Base-by-base conservation (phyloP, 2,888 invertebrate species). In the Ormyrus thymus region DNA sequence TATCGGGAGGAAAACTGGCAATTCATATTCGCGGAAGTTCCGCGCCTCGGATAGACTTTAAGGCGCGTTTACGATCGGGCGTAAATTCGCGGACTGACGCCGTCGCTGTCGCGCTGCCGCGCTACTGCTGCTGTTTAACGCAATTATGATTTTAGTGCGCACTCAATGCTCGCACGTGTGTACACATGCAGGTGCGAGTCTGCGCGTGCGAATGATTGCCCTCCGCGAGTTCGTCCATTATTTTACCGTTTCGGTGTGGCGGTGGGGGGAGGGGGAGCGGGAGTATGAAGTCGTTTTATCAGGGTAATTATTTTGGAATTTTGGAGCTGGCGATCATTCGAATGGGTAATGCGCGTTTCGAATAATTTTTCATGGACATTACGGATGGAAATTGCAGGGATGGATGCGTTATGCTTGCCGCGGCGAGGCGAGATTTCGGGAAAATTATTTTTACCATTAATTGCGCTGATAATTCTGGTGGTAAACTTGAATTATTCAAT, bases 41-140 rank as follows among this genome's bases (percentile, higher is more conserved):
- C 51, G 59, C 10, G 61, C 11, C 45, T 43, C n/a, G 13, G 13
- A n/a, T 43, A 53, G 66, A 45, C 29, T 62, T 73, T 56, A 72
- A 79, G 70, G 72, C 48, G 64, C 76, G 62, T 79, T 76, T 79
- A 79, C 76, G 79, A 79, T 62, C 62, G 64, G 15, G 43, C 58
- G 66, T 79, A 79, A 79, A 79, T 79, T 76, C 76, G 61, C 71
- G 55, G 66, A 4, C 65, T 46, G 43, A 56, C 56, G 73, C 50
- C 62, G 53, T 7, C 43, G 58, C n/a, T 66, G 58, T 29, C 29
- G 29, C 29, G 29, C 29, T 29, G 29, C 29, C 29, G 29, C 29
- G 29, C 29, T 29, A 29, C 65, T 79, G 56, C 45, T 58, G n/a
- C 66, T 72, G 66, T 76, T 76, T 79, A 69, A 76, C 72, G 72